These are phyloP conservation scores for Smutsia gigantea DNA, from an alignment of 2,797 vertebrate genomes.

Conservation along the genomic window DNA sequence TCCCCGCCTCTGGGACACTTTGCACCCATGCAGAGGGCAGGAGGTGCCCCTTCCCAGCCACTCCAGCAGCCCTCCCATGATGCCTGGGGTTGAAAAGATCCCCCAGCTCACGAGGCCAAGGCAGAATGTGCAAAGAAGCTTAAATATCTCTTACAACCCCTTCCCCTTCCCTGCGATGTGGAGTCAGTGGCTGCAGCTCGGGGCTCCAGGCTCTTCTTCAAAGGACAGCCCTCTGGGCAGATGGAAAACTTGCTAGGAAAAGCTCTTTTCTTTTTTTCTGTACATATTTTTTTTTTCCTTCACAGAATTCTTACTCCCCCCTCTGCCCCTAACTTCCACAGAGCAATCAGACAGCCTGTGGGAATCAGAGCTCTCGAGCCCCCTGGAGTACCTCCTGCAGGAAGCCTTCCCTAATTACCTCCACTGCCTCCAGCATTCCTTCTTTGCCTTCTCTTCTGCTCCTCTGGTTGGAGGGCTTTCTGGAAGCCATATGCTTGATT, in stretches of 20 bases:
- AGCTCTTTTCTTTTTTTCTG: slow-evolving; percentile 1
- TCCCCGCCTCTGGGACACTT: neutral
- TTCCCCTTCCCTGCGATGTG: neutral
- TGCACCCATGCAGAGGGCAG: accelerated
- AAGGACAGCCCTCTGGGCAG: slow-evolving; percentile 60
- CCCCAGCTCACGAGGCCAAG: neutral
- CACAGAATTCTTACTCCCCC: slow-evolving; percentile 47
- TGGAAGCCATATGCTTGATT: neutral
- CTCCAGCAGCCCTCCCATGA: neutral
- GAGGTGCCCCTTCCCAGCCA: accelerated
- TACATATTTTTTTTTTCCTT: neutral
- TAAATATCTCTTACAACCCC: slow-evolving; percentile 63
- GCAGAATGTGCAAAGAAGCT: slow-evolving; percentile 64
- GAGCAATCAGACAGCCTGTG: slow-evolving; percentile 64
- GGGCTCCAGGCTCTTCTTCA: slow-evolving; percentile 62
- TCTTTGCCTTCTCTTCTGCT: neutral
- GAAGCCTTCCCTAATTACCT: slow-evolving; percentile 12
- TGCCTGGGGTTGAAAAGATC: neutral
- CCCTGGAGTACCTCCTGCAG: neutral
- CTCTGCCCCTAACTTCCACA: slow-evolving; percentile 62
- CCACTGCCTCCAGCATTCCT: accelerated
- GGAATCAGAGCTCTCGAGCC: neutral
- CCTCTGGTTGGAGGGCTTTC: accelerated
- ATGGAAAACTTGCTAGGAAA: slow-evolving; percentile 45
- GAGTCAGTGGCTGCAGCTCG: neutral